These are phyloP conservation scores for Polymixis lichenea DNA, from an alignment of 2,888 invertebrate species.

Conservation along the genomic window DNA sequence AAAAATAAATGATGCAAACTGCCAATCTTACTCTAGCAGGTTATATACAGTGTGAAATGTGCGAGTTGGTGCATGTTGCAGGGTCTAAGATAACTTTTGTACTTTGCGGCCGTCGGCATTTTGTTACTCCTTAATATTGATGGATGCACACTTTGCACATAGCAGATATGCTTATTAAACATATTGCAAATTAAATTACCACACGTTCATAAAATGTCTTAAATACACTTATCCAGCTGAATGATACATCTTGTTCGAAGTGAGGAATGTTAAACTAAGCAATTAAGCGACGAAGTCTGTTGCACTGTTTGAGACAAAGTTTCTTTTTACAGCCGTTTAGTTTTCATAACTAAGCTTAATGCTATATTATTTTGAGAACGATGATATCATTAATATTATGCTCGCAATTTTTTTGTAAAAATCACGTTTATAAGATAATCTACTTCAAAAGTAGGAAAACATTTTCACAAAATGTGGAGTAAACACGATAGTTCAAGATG, in stretches of 20 bases:
- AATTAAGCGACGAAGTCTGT: conserved; percentile 29
- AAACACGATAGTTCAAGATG: conserved; percentile 1
- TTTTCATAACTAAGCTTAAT: conserved; percentile 47
- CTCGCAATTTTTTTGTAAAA: conserved; percentile 42
- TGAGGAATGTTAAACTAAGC: conserved; percentile 54
- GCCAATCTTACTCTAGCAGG: background rate
- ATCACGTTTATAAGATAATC: conserved; percentile 19
- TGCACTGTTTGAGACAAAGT: conserved; percentile 20
- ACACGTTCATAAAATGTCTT: conserved; percentile 15
- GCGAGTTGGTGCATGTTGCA: background rate
- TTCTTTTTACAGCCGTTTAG: conserved; percentile 22
- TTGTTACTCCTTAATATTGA: conserved; percentile 11
- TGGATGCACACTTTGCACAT: conserved; percentile 23
- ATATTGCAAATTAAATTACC: conserved; percentile 23
- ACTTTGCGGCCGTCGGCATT: conserved; percentile 3
- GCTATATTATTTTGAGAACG: conserved; percentile 24
- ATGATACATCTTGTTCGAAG: conserved; percentile 12
- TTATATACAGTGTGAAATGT: background rate
- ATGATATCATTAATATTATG: conserved; percentile 59
- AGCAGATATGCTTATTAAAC: conserved; percentile 11
- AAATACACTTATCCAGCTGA: conserved; percentile 35
- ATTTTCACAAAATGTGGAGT: conserved; percentile 9
- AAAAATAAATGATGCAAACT: background rate
- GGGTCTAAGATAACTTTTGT: conserved; percentile 8
- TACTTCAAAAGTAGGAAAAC: conserved; percentile 26